phyloP scores from a whole-genome alignment of 2,113 vertebrate genomes.

The Cranoglanis bouderius region DNA sequence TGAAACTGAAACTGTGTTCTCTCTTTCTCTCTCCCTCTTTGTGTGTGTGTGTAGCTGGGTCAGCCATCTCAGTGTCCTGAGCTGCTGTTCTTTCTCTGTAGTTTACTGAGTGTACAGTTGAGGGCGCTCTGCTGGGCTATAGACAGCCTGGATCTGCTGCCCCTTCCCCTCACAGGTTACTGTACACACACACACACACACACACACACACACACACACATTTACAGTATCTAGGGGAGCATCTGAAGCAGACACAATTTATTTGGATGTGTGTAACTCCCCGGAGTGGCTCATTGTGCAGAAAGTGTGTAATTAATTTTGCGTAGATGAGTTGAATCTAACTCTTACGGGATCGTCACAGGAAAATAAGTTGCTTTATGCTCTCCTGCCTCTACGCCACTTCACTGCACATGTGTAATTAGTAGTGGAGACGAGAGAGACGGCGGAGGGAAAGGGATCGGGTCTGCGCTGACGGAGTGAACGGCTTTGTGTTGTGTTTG shows the following conservation, averaged over 20 bases:
- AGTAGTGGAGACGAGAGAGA: not conserved
- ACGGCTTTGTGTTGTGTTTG: constrained; percentile 30
- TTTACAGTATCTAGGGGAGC: not conserved
- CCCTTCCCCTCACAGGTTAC: constrained; percentile 59
- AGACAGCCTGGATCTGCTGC: constrained; percentile 65
- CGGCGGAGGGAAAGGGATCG: no score
- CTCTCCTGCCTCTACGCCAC: not conserved
- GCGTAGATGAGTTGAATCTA: not conserved
- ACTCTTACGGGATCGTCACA: not conserved
- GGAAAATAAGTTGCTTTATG: not conserved
- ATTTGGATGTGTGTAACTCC: constrained; percentile 17
- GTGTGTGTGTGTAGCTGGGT: constrained; percentile 71
- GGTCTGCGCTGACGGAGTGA: not conserved
- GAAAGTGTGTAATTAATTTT: not conserved
- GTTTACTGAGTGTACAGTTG: constrained; percentile 80
- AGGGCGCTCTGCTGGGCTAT: constrained; percentile 71
- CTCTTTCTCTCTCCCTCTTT: not conserved
- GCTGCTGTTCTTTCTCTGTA: constrained; percentile 86
- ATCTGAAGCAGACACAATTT: not conserved
- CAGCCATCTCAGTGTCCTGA: constrained; percentile 76
- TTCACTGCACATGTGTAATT: not conserved
- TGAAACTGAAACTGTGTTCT: not conserved
- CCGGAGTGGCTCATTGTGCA: not conserved
- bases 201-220: constrained; percentile 25
- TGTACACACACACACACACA: constrained; percentile 10